Base-by-base conservation (phyloP, 2,113 vertebrate species). In the Prionailurus bengalensis region DNA sequence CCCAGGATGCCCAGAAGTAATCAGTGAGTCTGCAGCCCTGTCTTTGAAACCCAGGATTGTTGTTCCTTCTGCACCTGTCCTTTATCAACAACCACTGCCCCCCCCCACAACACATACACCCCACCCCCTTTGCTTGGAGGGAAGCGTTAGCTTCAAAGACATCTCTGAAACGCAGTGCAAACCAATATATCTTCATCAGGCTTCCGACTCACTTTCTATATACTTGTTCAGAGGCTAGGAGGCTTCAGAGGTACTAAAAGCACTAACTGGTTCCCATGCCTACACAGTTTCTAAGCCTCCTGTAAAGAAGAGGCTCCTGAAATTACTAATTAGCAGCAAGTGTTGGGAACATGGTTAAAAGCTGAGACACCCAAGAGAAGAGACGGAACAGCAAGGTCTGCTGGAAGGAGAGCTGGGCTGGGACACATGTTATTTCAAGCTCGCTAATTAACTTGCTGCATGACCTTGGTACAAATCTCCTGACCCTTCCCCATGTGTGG, bases 401-500 rank as follows among this genome's bases (percentile, higher is more conserved):
- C 76, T 11, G 29, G 91, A 66, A 65, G 63, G 73, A 85, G 61
- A 94, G 71, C 65, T 79, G 27, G 83, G 27, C 55, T 27, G 23
- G 45, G 70, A 45, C 45, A 42, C 27, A n/a, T n/a, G 78, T 79
- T 29, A 71, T 89, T 97, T 76, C 66, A 36, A 33, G 29, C 39
- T 81, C 71, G 29, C 90, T 82, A 86, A 89, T 95, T 96, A 92
- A 85, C 83, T 53, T 48, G 61, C 83, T 83, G 68, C 29, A 48
- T 51, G 73, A 96, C 88, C 68, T 85, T 90, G 68, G 68, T 61
- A n/a, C 27, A 94, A 94, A 90, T 92, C 61, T 95, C 85, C 90
- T 92, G 39, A 94, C 92, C 74, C 94, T 65, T 79, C 66, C 65
- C 21, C 0, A 45, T 65, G 74, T 91, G 94, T 51, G 79, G 61